A percentile compares a stretch with the other conserved stretches of the same genome.
These are phyloP conservation scores for Halcyon badia DNA, from an alignment of 2,797 vertebrate genomes.

Conservation along the genomic window DNA sequence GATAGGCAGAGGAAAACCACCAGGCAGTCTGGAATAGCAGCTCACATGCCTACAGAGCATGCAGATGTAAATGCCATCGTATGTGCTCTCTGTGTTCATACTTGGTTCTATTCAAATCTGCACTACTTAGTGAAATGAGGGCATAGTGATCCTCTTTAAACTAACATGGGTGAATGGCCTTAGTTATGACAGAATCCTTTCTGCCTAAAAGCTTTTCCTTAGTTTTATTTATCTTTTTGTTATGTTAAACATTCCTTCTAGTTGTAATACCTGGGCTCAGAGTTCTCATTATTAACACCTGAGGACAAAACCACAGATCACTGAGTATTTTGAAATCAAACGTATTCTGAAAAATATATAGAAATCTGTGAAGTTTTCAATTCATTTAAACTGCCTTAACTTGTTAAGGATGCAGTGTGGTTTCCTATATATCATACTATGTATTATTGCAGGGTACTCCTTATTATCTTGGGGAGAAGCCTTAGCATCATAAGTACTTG, in stretches of 20 bases:
- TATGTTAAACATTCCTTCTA: background rate
- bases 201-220: background rate
- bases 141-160: background rate
- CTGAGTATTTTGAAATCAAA: background rate
- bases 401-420: background rate
- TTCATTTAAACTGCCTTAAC: background rate
- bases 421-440: background rate
- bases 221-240: background rate
- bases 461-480: background rate
- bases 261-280: background rate
- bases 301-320: background rate
- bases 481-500: background rate
- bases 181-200: background rate
- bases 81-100: background rate
- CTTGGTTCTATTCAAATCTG: background rate
- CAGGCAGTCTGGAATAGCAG: background rate
- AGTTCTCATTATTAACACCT: background rate
- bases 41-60: background rate
- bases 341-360: background rate
- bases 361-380: background rate
- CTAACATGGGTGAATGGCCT: background rate
- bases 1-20: conserved; percentile 32
- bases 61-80: background rate
- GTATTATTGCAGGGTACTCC: background rate
- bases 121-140: background rate